Evolutionary conservation across 92 coral and sea anemone genomes (phyloP).

Genomic region (Plumapathes pennacea): DNA sequence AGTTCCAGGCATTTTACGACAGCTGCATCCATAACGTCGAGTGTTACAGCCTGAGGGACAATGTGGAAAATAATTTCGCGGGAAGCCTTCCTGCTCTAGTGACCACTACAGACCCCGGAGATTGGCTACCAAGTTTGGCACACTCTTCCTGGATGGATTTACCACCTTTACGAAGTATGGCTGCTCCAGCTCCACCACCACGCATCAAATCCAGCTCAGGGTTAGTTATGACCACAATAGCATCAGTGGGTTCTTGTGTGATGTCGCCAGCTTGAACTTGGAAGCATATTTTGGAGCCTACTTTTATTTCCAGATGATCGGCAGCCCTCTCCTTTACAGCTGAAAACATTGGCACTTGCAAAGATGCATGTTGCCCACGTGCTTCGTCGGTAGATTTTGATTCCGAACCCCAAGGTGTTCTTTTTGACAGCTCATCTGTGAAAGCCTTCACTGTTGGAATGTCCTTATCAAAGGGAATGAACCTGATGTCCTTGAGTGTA

Average conservation of each 20-base stretch:
- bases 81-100: constrained; percentile 53
- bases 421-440: constrained; percentile 24
- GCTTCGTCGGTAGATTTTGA: background rate
- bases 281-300: constrained; percentile 39
- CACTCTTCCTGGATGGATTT: constrained; percentile 34
- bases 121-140: background rate
- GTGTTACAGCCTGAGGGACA: constrained; percentile 1
- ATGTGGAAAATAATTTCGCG: constrained; percentile 30
- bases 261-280: constrained; percentile 50
- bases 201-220: constrained; percentile 21
- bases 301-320: constrained; percentile 20
- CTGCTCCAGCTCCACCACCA: constrained; percentile 56
- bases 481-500: constrained; percentile 45
- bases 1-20: constrained; percentile 13
- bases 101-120: constrained; percentile 19
- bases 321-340: constrained; percentile 8
- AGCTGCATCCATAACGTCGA: constrained; percentile 6
- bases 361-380: background rate
- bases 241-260: constrained; percentile 52
- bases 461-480: constrained; percentile 68
- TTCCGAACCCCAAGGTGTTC: background rate
- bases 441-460: constrained; percentile 46
- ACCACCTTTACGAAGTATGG: constrained; percentile 57
- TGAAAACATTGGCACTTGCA: background rate
- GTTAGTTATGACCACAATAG: constrained; percentile 44